Evolutionary conservation across 1,140 invertebrate genomes (phyloP), one percentile per base, ranked within the genome.

Genomic region (Hycleus phaleratus): DNA sequence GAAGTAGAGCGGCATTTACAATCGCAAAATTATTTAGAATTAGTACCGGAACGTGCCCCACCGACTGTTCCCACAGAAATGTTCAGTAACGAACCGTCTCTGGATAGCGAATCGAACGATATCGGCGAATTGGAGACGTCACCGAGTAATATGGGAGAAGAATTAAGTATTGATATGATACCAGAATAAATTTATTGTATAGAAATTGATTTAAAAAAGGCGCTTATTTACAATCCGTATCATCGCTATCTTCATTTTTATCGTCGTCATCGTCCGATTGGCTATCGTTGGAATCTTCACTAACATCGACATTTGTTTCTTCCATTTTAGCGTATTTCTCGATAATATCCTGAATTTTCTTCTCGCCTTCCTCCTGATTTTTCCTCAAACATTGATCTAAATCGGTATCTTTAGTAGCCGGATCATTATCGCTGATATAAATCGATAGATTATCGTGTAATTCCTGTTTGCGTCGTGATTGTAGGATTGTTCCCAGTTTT

Each of bases 1-100:
- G 92, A 95, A 75, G 87, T 95, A 4, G 90, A 94, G 71, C 81
- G 90, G 47, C 91, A 94, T 73, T 77, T 95, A 58, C 90, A 94
- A 73, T 89, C 91, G 40, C 90, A 91, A 66, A 85, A 82, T 53
- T 87, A 85, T 65, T 75, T 93, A 71, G 89, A 92, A 70, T 78
- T 94, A 45, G 79, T 90, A 54, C 87, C 87, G 11, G 91, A 93
- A 72, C 85, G 90, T 66, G 86, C 91, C 48, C 90, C 90, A 1
- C 84, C 89, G 1, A 93, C 90, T 38, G 88, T 95, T 8, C 91
- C 91, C 6, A 90, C 86, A 45, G 91, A 94, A 74, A 92, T 94
- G 85, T 93, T 95, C 67, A 94, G 90, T 69, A 93, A 93, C 75
- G 91, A 95, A 68, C 87, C 86, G 46, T 90, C 87, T 7, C 75